Conservation (phyloP, 2,888 invertebrate species). For the Notodonta dromedarius region DNA sequence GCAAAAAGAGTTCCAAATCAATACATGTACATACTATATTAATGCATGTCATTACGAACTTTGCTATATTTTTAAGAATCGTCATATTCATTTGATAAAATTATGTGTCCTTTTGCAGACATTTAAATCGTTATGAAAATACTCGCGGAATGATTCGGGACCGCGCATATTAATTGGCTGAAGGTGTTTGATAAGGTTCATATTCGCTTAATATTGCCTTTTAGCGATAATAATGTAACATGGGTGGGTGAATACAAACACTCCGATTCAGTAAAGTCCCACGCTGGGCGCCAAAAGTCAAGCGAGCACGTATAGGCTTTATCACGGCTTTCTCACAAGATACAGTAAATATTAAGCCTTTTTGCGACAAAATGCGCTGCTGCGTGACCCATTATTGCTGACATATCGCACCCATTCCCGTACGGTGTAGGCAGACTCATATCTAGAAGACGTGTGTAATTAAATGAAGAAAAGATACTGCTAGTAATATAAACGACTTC, state of each 20-base stretch:
- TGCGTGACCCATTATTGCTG: slow-evolving; percentile 13
- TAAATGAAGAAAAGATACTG: background rate
- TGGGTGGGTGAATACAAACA: too few species aligned
- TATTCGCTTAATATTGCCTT: too few species aligned
- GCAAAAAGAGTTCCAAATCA: too few species aligned
- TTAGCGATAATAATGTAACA: too few species aligned
- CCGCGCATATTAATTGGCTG: background rate
- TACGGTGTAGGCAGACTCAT: background rate
- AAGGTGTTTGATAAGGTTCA: background rate
- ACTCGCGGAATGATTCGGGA: background rate
- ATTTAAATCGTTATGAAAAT: background rate
- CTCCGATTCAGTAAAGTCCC: slow-evolving; percentile 15
- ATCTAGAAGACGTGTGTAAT: background rate
- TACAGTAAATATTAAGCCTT: slow-evolving; percentile 11
- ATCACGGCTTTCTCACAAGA: slow-evolving; percentile 10
- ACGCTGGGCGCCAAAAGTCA: slow-evolving; percentile 42
- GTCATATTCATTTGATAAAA: background rate
- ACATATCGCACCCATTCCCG: slow-evolving; percentile 6
- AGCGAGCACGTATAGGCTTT: slow-evolving; percentile 3
- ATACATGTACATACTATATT: too few species aligned
- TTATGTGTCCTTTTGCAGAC: background rate
- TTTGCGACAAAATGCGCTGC: slow-evolving; percentile 12
- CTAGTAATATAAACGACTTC: too few species aligned
- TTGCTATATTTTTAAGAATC: too few species aligned
- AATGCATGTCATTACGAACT: too few species aligned